phyloP scores from a whole-genome alignment of 2,113 vertebrate species.

The Pygoscelis adeliae region DNA sequence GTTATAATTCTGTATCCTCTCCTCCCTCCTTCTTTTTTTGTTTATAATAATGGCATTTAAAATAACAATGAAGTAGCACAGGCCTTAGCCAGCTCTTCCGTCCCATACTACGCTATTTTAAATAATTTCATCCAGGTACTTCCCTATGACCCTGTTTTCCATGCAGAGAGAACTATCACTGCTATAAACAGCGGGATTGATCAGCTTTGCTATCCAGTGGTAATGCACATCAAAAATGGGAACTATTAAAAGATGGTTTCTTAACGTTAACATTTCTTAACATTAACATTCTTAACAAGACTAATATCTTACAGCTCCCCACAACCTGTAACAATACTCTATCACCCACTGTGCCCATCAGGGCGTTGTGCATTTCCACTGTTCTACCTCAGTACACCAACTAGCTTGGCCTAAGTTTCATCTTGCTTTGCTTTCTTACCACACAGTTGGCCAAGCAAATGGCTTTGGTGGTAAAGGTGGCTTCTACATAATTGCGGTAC shows the following conservation, averaged over 20 bases:
- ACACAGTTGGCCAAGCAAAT: background rate
- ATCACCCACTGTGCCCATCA: rapidly evolving
- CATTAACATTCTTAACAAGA: background rate
- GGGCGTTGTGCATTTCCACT: background rate
- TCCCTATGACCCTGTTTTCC: background rate
- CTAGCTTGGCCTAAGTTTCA: background rate
- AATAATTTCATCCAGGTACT: background rate
- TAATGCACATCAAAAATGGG: background rate
- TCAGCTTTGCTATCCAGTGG: background rate
- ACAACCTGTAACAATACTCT: background rate
- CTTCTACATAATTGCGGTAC: background rate
- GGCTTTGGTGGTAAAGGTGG: background rate
- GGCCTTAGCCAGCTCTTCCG: background rate
- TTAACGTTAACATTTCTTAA: background rate
- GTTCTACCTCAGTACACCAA: background rate
- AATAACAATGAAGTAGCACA: background rate
- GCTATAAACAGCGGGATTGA: background rate
- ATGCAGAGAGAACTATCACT: background rate
- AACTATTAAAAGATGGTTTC: background rate
- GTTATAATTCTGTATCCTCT: background rate
- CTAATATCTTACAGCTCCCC: background rate
- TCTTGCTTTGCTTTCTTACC: background rate
- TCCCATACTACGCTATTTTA: background rate
- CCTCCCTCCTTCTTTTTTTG: too few relatives aligned
- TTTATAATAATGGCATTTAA: background rate